These are phyloP conservation scores for Tipula confusa DNA, from an alignment of 2,888 invertebrate species.

Conservation along the genomic window DNA sequence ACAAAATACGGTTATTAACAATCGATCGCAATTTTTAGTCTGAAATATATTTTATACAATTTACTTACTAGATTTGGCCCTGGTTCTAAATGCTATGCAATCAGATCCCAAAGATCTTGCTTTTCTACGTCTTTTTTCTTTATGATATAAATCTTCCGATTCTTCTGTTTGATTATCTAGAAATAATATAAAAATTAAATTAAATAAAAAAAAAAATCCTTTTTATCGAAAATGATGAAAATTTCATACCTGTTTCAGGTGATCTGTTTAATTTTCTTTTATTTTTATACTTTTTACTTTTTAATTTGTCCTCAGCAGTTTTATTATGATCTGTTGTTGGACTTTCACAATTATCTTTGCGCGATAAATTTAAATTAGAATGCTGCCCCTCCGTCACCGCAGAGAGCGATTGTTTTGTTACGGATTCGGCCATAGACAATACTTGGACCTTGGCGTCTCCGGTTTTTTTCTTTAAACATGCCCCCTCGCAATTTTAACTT, in stretches of 20 bases:
- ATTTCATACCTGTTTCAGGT: conserved; percentile 6
- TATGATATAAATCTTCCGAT: conserved; percentile 12
- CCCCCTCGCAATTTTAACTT: conserved; percentile 39
- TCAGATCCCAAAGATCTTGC: conserved; percentile 36
- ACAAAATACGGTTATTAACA: too few relatives aligned
- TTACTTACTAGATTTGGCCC: conserved; percentile 43
- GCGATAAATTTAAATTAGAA: conserved; percentile 37
- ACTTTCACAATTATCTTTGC: conserved; percentile 8
- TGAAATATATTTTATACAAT: too few relatives aligned
- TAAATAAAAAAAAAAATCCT: not conserved
- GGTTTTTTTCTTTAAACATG: conserved; percentile 52
- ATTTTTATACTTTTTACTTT: conserved; percentile 30
- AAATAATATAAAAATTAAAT: not conserved
- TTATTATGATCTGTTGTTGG: not conserved
- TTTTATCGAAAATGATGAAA: not conserved
- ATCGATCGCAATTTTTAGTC: too few relatives aligned
- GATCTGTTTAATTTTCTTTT: conserved; percentile 1
- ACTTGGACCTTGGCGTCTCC: conserved; percentile 60
- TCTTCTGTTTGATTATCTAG: not conserved
- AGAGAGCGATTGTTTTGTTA: conserved; percentile 71
- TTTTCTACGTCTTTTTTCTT: conserved; percentile 21
- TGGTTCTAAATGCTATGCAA: conserved; percentile 47
- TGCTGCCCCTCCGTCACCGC: conserved; percentile 62
- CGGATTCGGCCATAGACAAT: conserved; percentile 90
- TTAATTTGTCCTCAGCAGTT: not conserved